Percentiles rank a stretch among this genome's conserved stretches.
These are phyloP conservation scores for Melanchra persicariae DNA, from an alignment of 2,888 invertebrate species.

Conservation along the genomic window DNA sequence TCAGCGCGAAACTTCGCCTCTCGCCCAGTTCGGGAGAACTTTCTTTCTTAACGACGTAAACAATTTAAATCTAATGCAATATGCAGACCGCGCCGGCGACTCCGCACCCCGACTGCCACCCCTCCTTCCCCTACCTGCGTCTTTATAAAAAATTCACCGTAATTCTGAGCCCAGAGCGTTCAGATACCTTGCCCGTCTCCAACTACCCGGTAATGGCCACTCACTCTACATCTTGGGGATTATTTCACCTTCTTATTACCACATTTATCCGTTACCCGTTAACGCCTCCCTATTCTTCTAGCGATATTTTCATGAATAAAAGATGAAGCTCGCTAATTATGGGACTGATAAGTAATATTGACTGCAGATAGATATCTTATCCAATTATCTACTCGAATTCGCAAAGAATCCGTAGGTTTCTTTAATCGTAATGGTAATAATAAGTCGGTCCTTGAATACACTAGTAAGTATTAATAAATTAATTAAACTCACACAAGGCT, in stretches of 20 bases:
- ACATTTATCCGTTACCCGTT: slow-evolving; percentile 48
- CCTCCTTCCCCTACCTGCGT: slow-evolving; percentile 76
- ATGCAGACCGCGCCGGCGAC: slow-evolving; percentile 84
- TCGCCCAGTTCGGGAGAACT: slow-evolving; percentile 80
- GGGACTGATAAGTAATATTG: background rate
- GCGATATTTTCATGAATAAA: slow-evolving; percentile 37
- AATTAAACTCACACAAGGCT: background rate
- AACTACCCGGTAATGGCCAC: slow-evolving; percentile 68
- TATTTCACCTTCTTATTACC: slow-evolving; percentile 63
- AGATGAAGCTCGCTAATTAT: slow-evolving; percentile 14
- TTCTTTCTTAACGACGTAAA: slow-evolving; percentile 90
- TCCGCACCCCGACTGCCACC: slow-evolving; percentile 70
- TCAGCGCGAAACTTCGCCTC: slow-evolving; percentile 74
- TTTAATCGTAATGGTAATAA: background rate
- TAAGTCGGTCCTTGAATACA: background rate
- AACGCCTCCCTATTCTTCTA: slow-evolving; percentile 19
- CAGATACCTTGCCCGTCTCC: slow-evolving; percentile 68
- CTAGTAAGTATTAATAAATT: slow-evolving; percentile 6
- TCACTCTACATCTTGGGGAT: slow-evolving; percentile 63
- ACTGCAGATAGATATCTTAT: background rate
- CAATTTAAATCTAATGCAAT: slow-evolving; percentile 90
- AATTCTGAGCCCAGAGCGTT: slow-evolving; percentile 74
- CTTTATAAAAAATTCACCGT: slow-evolving; percentile 86
- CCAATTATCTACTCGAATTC: slow-evolving; percentile 3
- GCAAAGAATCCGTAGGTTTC: background rate